A percentile compares a stretch with the other conserved stretches of the same genome.
These are phyloP conservation scores for Zalophus californianus DNA, from an alignment of 2,797 vertebrate genomes.

Conservation along the genomic window DNA sequence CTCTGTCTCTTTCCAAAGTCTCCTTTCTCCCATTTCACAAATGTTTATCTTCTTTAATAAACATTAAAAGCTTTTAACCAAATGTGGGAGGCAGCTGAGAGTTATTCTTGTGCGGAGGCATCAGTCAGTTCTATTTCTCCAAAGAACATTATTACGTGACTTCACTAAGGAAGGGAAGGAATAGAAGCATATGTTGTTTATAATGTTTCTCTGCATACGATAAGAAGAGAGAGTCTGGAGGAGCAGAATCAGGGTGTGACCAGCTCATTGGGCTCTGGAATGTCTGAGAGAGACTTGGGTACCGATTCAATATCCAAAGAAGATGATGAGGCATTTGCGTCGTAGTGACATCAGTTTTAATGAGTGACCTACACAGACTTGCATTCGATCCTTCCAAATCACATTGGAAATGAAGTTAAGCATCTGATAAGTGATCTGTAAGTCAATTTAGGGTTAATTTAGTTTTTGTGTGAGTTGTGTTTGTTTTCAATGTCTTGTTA, in stretches of 20 bases:
- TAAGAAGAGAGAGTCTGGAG: not conserved
- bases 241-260: not conserved
- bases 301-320: not conserved
- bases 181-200: not conserved
- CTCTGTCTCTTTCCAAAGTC: not conserved
- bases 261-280: not conserved
- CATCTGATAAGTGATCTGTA: slow-evolving; percentile 9
- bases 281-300: not conserved
- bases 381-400: slow-evolving; percentile 34
- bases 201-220: not conserved
- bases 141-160: not conserved
- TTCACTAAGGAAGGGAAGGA: slow-evolving; percentile 24
- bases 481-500: slow-evolving; percentile 54
- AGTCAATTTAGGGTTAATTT: slow-evolving; percentile 53
- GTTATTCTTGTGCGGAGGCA: not conserved
- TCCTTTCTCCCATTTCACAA: not conserved
- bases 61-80: slow-evolving; percentile 8
- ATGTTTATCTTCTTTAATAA: slow-evolving; percentile 51
- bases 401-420: slow-evolving; percentile 66
- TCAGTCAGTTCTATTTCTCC: not conserved
- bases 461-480: slow-evolving; percentile 7
- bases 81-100: slow-evolving; percentile 26
- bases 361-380: not conserved
- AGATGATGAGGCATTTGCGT: not conserved
- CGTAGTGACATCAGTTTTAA: not conserved